Evolutionary conservation across 2,113 vertebrate genomes (phyloP), one percentile per base, ranked within the genome.

Genomic region (Formicarius rufipectus): DNA sequence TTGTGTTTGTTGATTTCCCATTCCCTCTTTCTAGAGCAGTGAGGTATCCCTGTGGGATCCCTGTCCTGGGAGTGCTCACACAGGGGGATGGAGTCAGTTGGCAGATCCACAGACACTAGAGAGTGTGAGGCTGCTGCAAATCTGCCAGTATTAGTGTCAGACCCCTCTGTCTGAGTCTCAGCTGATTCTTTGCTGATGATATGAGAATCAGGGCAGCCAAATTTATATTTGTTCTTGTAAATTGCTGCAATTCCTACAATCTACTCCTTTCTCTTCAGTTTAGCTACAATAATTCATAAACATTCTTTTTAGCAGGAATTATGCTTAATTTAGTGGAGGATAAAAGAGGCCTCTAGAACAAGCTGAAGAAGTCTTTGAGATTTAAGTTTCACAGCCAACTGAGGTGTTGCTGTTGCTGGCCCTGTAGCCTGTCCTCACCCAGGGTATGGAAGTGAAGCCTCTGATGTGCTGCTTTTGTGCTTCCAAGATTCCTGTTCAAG

Each of bases 391-490:
- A 53, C 63, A n/a, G 27, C 71, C 56, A 58, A 17, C 84, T 24
- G 39, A 18, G 63, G 66, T 39, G 78, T 73, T 79, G n/a, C 77
- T 40, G 71, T 67, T 78, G 49, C 80, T 69, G 78, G 77, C 85
- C 78, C 24, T 23, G 33, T 50, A n/a, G 56, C 37, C 53, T 2
- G 9, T 87, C 78, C 77, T 96, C 91, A 58, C 33, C 39, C 84
- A 68, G 58, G 1, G 5, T 16, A 5, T 37, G 75, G 87, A 87
- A 90, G 74, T 35, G 55, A 45, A 74, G 82, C 64, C 75, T 90
- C 75, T 73, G 86, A 93, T 90, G 64, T 89, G 87, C 82, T 91
- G 84, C 89, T 75, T 93, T 87, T 94, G 72, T 93, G 68, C 68
- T 77, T n/a, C 55, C 10, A 12, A 10, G 82, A 77, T 60, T 80